phyloP scores from a whole-genome alignment of 2,113 vertebrate species.

The Empidonax alnorum region DNA sequence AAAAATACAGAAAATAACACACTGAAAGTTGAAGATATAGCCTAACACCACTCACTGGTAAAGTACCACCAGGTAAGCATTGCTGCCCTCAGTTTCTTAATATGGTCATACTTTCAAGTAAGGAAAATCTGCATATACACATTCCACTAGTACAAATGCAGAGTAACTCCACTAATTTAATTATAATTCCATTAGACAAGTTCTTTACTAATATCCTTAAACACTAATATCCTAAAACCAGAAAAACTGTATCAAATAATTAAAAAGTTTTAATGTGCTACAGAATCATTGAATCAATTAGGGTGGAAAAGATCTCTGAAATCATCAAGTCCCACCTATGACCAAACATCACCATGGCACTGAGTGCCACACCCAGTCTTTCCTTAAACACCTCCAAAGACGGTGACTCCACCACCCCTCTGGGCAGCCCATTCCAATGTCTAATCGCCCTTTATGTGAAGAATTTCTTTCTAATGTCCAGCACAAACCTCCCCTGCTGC shows the following conservation, averaged over 20 bases:
- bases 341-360: background rate
- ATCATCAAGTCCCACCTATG: background rate
- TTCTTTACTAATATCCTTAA: background rate
- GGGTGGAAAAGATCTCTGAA: background rate
- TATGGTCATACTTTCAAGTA: background rate
- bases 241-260: background rate
- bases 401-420: background rate
- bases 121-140: background rate
- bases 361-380: background rate
- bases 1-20: background rate
- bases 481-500: background rate
- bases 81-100: background rate
- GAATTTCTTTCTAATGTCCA: background rate
- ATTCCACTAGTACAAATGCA: background rate
- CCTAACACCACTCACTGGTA: background rate
- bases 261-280: background rate
- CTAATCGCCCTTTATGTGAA: background rate
- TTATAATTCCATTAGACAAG: background rate
- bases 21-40: background rate
- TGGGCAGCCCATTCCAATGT: background rate
- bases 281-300: background rate
- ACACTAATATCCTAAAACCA: background rate
- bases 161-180: background rate
- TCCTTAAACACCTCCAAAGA: background rate
- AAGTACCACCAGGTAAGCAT: background rate